phyloP scores from a whole-genome alignment of 2,888 invertebrate genomes.

The Andrena marginata region DNA sequence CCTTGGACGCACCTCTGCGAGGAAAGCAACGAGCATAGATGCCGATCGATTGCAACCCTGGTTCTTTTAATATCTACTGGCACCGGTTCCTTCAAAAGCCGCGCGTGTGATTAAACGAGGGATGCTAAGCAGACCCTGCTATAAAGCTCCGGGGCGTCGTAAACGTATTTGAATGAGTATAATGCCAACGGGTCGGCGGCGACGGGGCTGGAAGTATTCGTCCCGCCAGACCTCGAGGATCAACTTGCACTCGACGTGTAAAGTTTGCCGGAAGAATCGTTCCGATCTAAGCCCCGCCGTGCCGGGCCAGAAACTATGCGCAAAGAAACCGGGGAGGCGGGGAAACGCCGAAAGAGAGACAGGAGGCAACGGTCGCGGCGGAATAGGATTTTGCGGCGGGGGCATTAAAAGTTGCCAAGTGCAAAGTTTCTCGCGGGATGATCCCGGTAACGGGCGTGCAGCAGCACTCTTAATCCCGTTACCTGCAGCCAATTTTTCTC shows the following conservation, averaged over 20 bases:
- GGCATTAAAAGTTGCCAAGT: constrained; percentile 84
- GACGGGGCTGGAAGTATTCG: constrained; percentile 32
- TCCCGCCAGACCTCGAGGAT: constrained; percentile 19
- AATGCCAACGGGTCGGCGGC: constrained; percentile 3
- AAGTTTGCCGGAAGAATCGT: constrained; percentile 69
- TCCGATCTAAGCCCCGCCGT: constrained; percentile 56
- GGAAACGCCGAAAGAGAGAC: constrained; percentile 49
- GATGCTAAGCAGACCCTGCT: background rate
- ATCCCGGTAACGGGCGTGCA: constrained; percentile 80
- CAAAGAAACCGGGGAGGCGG: constrained; percentile 42
- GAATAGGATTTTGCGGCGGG: constrained; percentile 76
- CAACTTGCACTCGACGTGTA: constrained; percentile 54
- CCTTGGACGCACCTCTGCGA: no score
- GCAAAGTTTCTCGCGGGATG: constrained; percentile 83
- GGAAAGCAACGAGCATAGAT: no score
- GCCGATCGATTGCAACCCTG: no score
- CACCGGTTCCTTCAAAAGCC: background rate
- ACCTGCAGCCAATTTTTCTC: constrained; percentile 83
- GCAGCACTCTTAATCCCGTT: constrained; percentile 83
- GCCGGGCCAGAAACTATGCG: constrained; percentile 60
- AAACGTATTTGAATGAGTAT: background rate
- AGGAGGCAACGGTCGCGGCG: constrained; percentile 21
- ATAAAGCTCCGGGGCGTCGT: background rate
- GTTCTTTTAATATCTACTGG: no score
- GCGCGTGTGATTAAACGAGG: background rate